These are phyloP conservation scores for Mamestra configurata DNA, from an alignment of 1,140 invertebrate genomes.

Conservation along the genomic window DNA sequence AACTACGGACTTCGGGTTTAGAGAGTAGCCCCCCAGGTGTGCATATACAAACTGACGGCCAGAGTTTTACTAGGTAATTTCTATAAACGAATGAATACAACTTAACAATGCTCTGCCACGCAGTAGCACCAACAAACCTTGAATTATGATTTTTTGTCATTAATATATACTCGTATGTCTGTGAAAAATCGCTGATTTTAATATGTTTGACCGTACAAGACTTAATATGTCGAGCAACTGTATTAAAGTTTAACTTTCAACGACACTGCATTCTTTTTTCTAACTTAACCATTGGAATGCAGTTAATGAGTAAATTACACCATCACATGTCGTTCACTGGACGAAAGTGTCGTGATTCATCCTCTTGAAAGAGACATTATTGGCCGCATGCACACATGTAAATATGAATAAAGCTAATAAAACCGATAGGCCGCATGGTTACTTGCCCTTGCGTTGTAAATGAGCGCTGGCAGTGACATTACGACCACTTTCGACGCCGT, in stretches of 20 bases:
- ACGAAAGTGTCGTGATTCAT: constrained; percentile 24
- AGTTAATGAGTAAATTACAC: constrained; percentile 34
- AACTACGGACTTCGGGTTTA: too few species aligned
- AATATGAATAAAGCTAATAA: constrained; percentile 55
- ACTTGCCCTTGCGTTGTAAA: constrained; percentile 61
- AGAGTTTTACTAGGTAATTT: too few species aligned
- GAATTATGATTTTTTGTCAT: too few species aligned
- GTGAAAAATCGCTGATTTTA: too few species aligned
- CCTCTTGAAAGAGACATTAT: constrained; percentile 46
- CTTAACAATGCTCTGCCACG: too few species aligned
- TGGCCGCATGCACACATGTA: constrained; percentile 47
- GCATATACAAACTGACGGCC: too few species aligned
- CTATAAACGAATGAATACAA: too few species aligned
- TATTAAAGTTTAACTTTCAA: neutral
- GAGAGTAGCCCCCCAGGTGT: too few species aligned
- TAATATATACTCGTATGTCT: too few species aligned
- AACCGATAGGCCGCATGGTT: constrained; percentile 54
- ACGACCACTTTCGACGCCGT: constrained; percentile 66
- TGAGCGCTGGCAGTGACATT: constrained; percentile 63
- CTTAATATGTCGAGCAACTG: too few species aligned
- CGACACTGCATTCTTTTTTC: neutral
- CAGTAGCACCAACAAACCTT: too few species aligned
- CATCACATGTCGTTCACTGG: constrained; percentile 12
- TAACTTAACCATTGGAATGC: neutral
- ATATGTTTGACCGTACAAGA: too few species aligned